A percentile compares a stretch with the other conserved stretches of the same genome.
Evolutionary conservation across 2,797 vertebrate species (phyloP).

Genomic region (Diplodus sargus): DNA sequence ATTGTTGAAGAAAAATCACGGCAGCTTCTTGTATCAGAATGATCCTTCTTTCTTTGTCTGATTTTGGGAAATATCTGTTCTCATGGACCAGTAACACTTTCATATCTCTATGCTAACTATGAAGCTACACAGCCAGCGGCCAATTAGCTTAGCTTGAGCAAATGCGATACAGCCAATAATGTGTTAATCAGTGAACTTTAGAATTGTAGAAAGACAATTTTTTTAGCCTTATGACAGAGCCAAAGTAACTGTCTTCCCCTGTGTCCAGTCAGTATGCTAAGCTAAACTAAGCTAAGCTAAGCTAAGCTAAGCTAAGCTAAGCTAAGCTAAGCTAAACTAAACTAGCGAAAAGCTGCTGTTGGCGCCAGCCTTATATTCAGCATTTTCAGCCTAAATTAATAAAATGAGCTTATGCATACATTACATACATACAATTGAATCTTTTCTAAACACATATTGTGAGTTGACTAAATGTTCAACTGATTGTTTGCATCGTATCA

Average conservation of each 20-base stretch:
- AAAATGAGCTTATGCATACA: too few species aligned
- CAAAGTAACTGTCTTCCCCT: neutral
- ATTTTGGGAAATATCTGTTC: neutral
- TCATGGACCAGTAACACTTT: neutral
- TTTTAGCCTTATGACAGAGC: too few species aligned
- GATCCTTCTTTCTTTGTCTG: neutral
- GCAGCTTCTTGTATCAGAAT: slow-evolving; percentile 12
- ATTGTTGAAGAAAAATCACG: slow-evolving; percentile 5
- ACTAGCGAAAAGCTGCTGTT: neutral
- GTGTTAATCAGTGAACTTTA: neutral
- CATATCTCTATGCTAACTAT: neutral
- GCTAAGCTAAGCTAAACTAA: neutral
- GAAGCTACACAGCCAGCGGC: neutral
- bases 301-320: too few species aligned
- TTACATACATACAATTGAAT: too few species aligned
- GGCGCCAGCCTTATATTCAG: neutral
- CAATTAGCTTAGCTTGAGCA: slow-evolving; percentile 2
- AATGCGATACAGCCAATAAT: neutral
- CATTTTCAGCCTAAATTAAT: too few species aligned
- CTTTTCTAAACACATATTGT: too few species aligned
- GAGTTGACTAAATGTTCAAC: too few species aligned
- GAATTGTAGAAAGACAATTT: neutral
- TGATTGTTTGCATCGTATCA: too few species aligned
- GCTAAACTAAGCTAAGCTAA: neutral
- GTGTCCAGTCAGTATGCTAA: neutral